Conservation (phyloP, 2,113 vertebrate species). For the Furnarius figulus region DNA sequence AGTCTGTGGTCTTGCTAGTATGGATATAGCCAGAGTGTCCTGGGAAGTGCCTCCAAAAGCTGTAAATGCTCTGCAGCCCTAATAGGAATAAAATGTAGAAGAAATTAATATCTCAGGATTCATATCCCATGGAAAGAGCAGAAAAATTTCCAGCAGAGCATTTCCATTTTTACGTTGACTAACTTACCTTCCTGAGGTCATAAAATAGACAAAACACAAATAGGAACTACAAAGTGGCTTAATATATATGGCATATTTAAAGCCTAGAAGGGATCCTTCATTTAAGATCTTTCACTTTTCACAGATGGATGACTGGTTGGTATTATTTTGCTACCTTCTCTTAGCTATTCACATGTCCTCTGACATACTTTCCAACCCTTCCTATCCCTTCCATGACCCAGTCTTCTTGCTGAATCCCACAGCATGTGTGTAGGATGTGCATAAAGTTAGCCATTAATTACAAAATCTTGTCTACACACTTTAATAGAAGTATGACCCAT, state of each 20-base stretch:
- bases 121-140: background rate
- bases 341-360: background rate
- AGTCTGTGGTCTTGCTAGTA: background rate
- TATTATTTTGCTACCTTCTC: conserved; percentile 1
- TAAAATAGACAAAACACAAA: background rate
- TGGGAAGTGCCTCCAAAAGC: background rate
- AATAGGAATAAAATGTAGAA: background rate
- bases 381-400: background rate
- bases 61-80: background rate
- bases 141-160: background rate
- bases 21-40: background rate
- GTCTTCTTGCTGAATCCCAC: background rate
- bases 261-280: background rate
- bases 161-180: background rate
- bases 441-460: background rate
- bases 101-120: background rate
- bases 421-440: background rate
- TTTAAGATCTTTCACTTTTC: background rate
- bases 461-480: background rate
- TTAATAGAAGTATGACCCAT: background rate
- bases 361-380: background rate
- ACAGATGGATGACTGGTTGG: background rate
- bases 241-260: background rate
- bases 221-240: background rate
- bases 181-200: background rate